phyloP scores from a whole-genome alignment of 2,888 invertebrate genomes.

The Acheta domesticus region DNA sequence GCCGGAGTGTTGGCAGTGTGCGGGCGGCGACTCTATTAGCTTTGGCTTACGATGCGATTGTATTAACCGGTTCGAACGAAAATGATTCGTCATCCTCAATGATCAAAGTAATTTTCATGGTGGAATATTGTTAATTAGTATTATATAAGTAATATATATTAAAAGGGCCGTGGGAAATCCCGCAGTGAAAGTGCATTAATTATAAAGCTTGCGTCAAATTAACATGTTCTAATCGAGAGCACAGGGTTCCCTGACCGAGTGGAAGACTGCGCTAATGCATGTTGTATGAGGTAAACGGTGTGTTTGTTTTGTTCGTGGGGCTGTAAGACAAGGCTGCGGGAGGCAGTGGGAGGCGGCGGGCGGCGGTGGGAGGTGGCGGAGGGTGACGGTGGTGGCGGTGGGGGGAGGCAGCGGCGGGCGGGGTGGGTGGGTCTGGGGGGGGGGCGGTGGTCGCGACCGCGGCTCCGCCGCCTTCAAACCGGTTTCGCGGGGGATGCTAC shows the following conservation, averaged over 20 bases:
- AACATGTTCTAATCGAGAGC: conserved; percentile 7
- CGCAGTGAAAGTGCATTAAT: not conserved
- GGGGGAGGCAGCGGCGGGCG: not conserved
- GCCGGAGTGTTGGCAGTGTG: not conserved
- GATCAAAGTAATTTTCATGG: not conserved
- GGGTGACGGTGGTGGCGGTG: not conserved
- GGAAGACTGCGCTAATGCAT: conserved; percentile 10
- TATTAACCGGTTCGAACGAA: not conserved
- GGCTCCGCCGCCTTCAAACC: not conserved
- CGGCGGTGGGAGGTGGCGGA: not conserved
- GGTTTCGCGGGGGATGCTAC: conserved; percentile 18
- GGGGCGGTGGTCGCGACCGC: not conserved
- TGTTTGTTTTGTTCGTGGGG: not conserved
- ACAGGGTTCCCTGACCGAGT: conserved; percentile 10
- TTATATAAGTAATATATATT: not conserved
- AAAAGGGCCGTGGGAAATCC: conserved; percentile 1
- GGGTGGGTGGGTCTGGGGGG: not conserved
- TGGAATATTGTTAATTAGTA: not conserved
- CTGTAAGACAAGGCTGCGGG: conserved; percentile 9
- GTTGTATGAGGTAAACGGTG: conserved; percentile 9
- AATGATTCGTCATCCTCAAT: not conserved
- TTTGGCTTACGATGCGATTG: not conserved
- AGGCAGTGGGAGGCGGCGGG: not conserved
- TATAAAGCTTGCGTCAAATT: conserved; percentile 8
- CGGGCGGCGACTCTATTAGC: not conserved